Conservation (phyloP, 2,888 invertebrate species). For the Agrochola litura region DNA sequence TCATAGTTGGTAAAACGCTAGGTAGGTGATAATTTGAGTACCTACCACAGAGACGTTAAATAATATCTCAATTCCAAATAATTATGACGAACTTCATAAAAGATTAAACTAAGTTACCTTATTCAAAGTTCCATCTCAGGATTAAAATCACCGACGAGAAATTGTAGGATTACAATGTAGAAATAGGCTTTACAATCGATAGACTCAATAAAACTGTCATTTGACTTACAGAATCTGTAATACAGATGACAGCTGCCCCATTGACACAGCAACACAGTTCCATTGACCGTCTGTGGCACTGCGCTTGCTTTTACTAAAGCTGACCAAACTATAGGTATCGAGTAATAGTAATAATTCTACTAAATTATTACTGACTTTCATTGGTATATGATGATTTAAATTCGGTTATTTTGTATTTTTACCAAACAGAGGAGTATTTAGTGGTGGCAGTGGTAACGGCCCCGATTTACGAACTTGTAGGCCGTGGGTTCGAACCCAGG, state of each 20-base stretch:
- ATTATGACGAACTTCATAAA: neutral
- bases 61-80: conserved; percentile 7
- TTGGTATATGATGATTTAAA: neutral
- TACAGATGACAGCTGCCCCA: conserved; percentile 46
- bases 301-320: neutral
- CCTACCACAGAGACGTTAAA: neutral
- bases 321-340: neutral
- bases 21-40: neutral
- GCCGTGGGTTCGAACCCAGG: too few relatives aligned
- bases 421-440: neutral
- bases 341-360: neutral
- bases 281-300: neutral
- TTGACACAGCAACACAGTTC: conserved; percentile 47
- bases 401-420: neutral
- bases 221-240: conserved; percentile 29
- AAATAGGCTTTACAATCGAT: conserved; percentile 20
- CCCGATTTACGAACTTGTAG: too few relatives aligned
- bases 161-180: conserved; percentile 19
- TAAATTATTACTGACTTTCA: neutral
- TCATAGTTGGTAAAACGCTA: neutral
- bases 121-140: conserved; percentile 14
- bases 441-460: too few relatives aligned
- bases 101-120: neutral
- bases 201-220: conserved; percentile 28
- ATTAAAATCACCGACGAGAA: conserved; percentile 27